Conservation (phyloP, 2,888 invertebrate genomes). For the Stramonita haemastoma region DNA sequence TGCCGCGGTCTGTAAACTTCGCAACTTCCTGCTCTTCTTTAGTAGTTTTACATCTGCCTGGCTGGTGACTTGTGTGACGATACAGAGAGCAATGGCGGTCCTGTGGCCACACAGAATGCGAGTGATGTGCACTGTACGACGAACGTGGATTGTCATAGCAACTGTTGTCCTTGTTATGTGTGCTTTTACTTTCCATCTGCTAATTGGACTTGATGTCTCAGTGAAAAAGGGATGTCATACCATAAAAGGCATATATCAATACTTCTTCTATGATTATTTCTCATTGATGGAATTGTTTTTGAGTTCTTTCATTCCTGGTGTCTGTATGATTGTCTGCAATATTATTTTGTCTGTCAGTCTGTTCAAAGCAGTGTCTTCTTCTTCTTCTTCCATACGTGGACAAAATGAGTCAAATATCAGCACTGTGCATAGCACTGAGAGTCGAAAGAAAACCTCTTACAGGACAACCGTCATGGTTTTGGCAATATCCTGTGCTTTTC, state of each 20-base stretch:
- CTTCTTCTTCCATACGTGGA: neutral
- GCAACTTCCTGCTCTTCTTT: too few species aligned
- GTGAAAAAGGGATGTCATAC: neutral
- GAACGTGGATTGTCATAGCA: too few species aligned
- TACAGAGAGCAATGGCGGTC: too few species aligned
- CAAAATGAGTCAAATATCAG: neutral
- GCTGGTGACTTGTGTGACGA: too few species aligned
- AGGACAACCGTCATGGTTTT: neutral
- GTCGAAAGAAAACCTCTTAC: neutral
- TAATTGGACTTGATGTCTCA: neutral
- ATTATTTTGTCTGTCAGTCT: neutral
- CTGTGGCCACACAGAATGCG: too few species aligned
- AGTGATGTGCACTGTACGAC: too few species aligned
- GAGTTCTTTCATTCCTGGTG: neutral
- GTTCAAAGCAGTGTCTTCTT: neutral
- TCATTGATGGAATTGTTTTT: neutral
- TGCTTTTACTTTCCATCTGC: neutral
- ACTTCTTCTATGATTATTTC: neutral
- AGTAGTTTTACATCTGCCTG: too few species aligned
- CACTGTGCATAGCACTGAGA: neutral
- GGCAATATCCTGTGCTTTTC: neutral
- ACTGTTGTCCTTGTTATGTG: neutral
- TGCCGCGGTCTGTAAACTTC: too few species aligned
- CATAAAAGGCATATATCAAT: too few species aligned
- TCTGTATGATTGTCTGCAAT: neutral